Percentiles rank a stretch among this genome's conserved stretches.
Conservation (phyloP, 2,797 vertebrate species). For the Platalea minor region DNA sequence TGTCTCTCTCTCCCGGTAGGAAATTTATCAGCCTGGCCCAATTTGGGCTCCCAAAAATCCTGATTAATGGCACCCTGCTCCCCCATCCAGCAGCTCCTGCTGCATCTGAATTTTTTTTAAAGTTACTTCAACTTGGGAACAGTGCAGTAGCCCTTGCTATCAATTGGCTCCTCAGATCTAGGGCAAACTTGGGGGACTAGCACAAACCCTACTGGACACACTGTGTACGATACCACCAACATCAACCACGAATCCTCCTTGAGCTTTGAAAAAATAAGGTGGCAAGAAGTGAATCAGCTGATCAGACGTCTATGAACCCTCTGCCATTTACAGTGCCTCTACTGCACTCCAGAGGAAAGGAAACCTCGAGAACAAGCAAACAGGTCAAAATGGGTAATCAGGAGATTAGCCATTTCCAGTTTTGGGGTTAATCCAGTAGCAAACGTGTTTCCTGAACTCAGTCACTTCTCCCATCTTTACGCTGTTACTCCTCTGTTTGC, state of each 20-base stretch:
- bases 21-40: neutral
- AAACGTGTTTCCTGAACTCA: neutral
- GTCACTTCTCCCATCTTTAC: neutral
- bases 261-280: neutral
- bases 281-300: neutral
- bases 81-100: neutral
- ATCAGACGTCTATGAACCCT: neutral
- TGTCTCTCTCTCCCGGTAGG: neutral
- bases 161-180: neutral
- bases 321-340: neutral
- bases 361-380: neutral
- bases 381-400: neutral
- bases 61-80: neutral
- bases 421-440: neutral
- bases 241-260: neutral
- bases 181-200: neutral
- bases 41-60: neutral
- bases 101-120: neutral
- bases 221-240: rapidly evolving
- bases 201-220: neutral
- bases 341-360: neutral
- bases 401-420: neutral
- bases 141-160: neutral
- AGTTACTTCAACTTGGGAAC: neutral
- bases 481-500: neutral